phyloP scores from a whole-genome alignment of 2,113 vertebrate genomes.

The Aspidoscelis tigris region DNA sequence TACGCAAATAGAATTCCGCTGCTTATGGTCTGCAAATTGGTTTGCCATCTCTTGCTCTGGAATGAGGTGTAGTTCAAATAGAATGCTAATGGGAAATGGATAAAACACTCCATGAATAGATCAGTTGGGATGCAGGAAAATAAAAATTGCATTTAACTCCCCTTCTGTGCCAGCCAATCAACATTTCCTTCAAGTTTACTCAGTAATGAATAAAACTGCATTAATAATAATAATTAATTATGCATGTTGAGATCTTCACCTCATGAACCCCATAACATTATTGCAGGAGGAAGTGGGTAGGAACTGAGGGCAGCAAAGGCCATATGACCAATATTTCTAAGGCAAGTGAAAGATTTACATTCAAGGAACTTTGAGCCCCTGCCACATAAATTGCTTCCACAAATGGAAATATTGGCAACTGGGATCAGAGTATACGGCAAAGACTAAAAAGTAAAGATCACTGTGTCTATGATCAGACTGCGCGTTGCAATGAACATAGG shows the following conservation, averaged over 20 bases:
- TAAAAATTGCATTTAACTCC: conserved; percentile 58
- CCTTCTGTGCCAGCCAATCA: conserved; percentile 51
- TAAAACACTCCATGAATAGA: conserved; percentile 38
- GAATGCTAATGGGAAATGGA: conserved; percentile 56
- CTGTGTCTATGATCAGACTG: no score
- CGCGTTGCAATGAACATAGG: no score
- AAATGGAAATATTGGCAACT: conserved; percentile 4
- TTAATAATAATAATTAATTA: conserved; percentile 51
- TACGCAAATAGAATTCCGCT: conserved; percentile 53
- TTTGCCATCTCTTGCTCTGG: conserved; percentile 54
- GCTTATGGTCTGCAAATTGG: conserved; percentile 58
- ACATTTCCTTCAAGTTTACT: conserved; percentile 30
- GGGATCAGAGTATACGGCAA: neutral
- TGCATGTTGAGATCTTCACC: neutral
- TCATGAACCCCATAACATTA: conserved; percentile 34
- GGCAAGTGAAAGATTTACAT: conserved; percentile 4
- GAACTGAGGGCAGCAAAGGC: conserved; percentile 41
- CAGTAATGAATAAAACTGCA: conserved; percentile 29
- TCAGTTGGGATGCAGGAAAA: conserved; percentile 54
- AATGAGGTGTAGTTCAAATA: conserved; percentile 56
- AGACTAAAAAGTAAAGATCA: neutral
- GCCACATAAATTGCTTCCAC: conserved; percentile 26
- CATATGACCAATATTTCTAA: neutral
- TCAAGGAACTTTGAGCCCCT: neutral
- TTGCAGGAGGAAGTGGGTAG: conserved; percentile 7